A percentile compares a stretch with the other conserved stretches of the same genome.
Conservation (phyloP, 2,797 vertebrate species). For the Peromyscus melanophrys region DNA sequence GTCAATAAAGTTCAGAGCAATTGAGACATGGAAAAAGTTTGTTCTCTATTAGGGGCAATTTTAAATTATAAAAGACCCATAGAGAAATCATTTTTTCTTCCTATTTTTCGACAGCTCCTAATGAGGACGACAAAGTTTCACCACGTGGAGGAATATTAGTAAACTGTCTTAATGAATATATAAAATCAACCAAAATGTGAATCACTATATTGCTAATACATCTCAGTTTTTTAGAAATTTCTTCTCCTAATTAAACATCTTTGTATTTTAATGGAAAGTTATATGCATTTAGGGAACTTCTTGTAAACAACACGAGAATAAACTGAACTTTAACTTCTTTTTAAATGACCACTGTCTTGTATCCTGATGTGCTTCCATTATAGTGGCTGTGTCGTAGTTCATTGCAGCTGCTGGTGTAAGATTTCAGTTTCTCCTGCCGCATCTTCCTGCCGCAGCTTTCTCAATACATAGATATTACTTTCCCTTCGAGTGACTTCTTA, state of each 20-base stretch:
- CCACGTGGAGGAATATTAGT: not conserved
- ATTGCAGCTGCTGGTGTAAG: not conserved
- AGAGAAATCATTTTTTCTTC: constrained; percentile 39
- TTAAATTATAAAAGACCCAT: constrained; percentile 49
- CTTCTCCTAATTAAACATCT: not conserved
- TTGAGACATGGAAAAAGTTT: constrained; percentile 30
- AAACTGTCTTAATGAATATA: constrained; percentile 24
- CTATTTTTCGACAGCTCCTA: constrained; percentile 38
- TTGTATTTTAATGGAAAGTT: constrained; percentile 45
- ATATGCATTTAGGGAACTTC: not conserved
- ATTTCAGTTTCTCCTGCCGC: not conserved
- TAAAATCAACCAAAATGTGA: constrained; percentile 41
- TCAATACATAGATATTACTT: not conserved
- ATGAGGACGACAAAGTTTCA: not conserved
- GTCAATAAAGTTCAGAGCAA: constrained; percentile 18
- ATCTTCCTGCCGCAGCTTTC: not conserved
- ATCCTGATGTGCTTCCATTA: not conserved
- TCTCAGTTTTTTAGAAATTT: not conserved
- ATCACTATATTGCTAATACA: not conserved
- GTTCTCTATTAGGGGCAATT: not conserved
- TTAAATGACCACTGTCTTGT: constrained; percentile 29
- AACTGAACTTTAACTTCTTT: not conserved
- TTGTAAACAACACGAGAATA: not conserved
- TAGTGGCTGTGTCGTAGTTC: not conserved
- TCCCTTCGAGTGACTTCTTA: not conserved